Base-by-base conservation (phyloP, 2,113 vertebrate genomes). In the Echinops telfairi region DNA sequence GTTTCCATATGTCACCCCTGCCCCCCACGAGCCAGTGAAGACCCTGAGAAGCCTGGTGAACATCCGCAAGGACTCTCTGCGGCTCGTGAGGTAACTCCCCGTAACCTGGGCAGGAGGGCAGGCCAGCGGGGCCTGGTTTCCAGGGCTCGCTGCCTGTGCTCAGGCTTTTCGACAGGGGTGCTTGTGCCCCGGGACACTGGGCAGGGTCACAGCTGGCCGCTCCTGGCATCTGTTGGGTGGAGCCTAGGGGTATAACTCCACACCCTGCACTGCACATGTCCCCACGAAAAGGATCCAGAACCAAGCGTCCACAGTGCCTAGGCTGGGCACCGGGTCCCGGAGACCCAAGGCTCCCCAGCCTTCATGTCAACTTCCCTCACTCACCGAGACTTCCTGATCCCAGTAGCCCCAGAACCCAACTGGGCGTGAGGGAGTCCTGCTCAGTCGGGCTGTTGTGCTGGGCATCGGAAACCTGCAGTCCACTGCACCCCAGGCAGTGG, bases 1-100 rank as follows among this genome's bases (percentile, higher is more conserved):
- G 99, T 99, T 99, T 96, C 99, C 99, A 0, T 99, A 99, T 4
- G 99, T 99, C 90, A 99, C 99, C 15, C 99, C 99, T 29, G 99
- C 99, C 7, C 99, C 99, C n/a, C 99, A 99, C 0, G 99, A 99
- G 96, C 99, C 99, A 0, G 99, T 99, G 95, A 99, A 99, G 98
- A 99, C 99, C 0, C 97, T 99, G 92, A 98, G 99, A 91, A 99
- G 99, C 97, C 97, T 99, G 95, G 99, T 99, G 95, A 99, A 99
- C 96, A 99, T 99, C 90, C 99, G 99, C 31, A 99, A 99, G 95
- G 99, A 99, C 93, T 99, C 99, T 8, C 97, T 99, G 14, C 98
- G 99, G 1, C 98, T 99, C 2, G 98, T 99, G 97, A 99, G 99
- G 99, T 99, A 98, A 89, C 60, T 23, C 31, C 38, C 40, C 27